Base-by-base conservation (phyloP, 2,113 vertebrate species). In the Coryphaenoides rupestris region DNA sequence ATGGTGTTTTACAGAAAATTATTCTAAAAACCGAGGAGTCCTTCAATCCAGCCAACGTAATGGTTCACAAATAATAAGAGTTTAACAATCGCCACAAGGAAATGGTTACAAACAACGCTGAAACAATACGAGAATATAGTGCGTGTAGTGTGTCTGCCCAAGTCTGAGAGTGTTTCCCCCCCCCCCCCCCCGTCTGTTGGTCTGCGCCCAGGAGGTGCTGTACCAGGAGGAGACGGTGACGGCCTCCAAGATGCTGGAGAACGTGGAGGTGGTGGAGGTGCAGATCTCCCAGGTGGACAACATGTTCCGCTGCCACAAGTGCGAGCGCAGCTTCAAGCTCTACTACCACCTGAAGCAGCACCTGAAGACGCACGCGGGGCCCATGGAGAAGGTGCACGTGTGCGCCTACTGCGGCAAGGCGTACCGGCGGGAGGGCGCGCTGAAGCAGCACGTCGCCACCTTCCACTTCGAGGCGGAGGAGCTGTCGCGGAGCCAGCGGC, bases 301-400 rank as follows among this genome's bases (percentile, higher is more conserved):
- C 86, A 84, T 96, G 79, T 99, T 97, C 88, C 94, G 94, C 85
- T 99, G 97, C 88, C 93, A 91, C 78, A 97, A 95, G 84, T 99
- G 97, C 69, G 95, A 95, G 58, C 95, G 95, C 78, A 94, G 92
- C 21, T 99, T 98, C 90, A 97, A 97, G 88, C 89, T 98, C 79
- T 98, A 95, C 91, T 97, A 98, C 87, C 97, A 99, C 90, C 96
- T 98, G 77, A 98, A 98, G 88, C 96, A 98, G 88, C 97, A 99
- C 89, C 87, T 98, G 92, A 97, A 95, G 93, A 93, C 92, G 55
- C 97, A 99, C 87, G 47, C 72, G 13, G 73, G 78, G 21, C 62
- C 66, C 0, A 52, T 92, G 60, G 88, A 95, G 63, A 96, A 95
- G 80, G 94, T 82, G 70, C 93, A 93, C 74, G 91, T 94, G 68